A percentile compares a stretch with the other conserved stretches of the same genome.
Evolutionary conservation across 2,113 vertebrate species (phyloP).

Genomic region (Asarcornis scutulata): DNA sequence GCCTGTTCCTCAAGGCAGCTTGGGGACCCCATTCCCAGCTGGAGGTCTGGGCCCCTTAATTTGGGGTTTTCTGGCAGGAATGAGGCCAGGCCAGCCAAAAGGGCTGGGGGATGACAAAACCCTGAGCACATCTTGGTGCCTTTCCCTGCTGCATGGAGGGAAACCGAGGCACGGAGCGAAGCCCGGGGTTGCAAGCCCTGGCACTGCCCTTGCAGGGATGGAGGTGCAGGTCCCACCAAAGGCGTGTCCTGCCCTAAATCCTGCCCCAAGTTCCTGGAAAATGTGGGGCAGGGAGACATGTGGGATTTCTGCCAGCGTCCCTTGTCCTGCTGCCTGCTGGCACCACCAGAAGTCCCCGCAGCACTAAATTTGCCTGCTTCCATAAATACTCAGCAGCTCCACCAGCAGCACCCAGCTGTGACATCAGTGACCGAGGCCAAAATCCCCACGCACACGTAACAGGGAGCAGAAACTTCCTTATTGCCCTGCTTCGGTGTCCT

Average conservation of each 20-base stretch:
- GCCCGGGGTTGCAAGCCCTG: no score
- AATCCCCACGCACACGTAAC: accelerated
- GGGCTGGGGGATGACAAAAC: no score
- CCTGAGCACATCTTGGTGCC: no score
- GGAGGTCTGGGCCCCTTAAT: not conserved
- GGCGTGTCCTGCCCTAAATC: not conserved
- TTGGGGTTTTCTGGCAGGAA: not conserved
- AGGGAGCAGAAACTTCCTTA: not conserved
- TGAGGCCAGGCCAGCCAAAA: not conserved
- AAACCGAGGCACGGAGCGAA: not conserved
- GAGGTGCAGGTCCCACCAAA: not conserved
- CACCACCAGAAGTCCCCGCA: not conserved
- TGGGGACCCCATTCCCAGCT: not conserved
- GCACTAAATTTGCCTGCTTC: accelerated
- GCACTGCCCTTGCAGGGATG: not conserved
- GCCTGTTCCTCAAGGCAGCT: not conserved
- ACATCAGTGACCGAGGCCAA: accelerated
- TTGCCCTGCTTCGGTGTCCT: accelerated
- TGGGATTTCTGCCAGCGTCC: not conserved
- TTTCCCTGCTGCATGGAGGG: no score
- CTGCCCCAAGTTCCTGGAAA: not conserved
- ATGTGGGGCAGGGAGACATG: not conserved
- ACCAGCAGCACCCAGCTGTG: not conserved
- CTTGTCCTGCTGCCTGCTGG: no score
- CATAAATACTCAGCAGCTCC: no score